These are phyloP conservation scores for Zapornia atra DNA, from an alignment of 2,113 vertebrate genomes.

Conservation along the genomic window DNA sequence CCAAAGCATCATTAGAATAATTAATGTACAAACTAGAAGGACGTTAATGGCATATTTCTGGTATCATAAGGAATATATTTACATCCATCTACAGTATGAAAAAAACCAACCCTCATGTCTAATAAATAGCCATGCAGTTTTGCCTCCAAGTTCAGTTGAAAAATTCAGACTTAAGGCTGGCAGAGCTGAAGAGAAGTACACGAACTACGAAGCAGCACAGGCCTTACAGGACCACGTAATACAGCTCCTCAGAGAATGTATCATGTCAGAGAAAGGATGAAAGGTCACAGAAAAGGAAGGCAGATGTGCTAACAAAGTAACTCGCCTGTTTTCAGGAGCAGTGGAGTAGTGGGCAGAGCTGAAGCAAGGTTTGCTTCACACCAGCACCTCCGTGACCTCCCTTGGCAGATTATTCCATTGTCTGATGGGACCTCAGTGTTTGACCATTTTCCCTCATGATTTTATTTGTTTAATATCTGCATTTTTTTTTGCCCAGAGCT, in stretches of 20 bases:
- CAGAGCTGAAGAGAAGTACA: not conserved
- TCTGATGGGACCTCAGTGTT: constrained; percentile 58
- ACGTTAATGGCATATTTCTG: not conserved
- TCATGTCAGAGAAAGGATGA: not conserved
- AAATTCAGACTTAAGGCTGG: not conserved
- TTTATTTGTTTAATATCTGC: not conserved
- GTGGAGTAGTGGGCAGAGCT: not conserved
- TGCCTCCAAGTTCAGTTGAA: not conserved
- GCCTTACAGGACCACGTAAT: not conserved
- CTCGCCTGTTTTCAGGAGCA: rapidly evolving
- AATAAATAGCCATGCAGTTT: not conserved
- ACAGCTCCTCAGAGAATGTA: not conserved
- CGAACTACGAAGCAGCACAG: not conserved
- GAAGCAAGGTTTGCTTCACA: not conserved
- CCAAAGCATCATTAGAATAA: not conserved
- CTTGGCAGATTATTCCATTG: constrained; percentile 60
- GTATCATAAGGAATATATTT: not conserved
- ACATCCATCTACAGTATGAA: not conserved
- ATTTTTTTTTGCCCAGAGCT: not conserved
- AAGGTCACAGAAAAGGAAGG: not conserved
- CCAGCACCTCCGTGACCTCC: not conserved
- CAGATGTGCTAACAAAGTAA: not conserved
- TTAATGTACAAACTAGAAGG: not conserved
- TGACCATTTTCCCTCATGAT: not conserved
- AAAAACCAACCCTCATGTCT: not conserved